A percentile compares a stretch with the other conserved stretches of the same genome.
Evolutionary conservation across 2,113 vertebrate species (phyloP).

Genomic region (Eonycteris spelaea): DNA sequence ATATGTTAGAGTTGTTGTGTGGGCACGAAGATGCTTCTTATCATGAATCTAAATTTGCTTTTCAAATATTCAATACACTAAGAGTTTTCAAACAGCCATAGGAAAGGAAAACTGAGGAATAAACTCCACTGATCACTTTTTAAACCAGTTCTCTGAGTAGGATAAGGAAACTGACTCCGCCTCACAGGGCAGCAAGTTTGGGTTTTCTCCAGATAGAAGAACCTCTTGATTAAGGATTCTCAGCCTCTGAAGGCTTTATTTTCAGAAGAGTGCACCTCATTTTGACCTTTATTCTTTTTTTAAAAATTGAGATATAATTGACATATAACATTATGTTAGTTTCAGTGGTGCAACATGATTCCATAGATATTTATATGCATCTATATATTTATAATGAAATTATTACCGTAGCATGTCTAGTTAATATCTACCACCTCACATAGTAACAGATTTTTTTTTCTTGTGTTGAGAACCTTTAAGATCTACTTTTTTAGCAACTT

Average conservation of each 20-base stretch:
- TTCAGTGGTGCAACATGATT: neutral
- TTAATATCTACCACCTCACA: neutral
- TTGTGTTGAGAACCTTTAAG: neutral
- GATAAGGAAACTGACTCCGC: neutral
- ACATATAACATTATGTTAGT: neutral
- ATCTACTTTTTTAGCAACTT: neutral
- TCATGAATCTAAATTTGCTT: constrained; percentile 7
- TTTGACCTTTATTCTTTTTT: neutral
- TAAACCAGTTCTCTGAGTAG: neutral
- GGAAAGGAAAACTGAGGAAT: constrained; percentile 4
- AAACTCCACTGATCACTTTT: neutral
- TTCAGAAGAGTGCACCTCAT: neutral
- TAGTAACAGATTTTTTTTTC: neutral
- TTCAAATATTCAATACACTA: neutral
- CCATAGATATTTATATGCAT: neutral
- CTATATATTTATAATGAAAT: neutral
- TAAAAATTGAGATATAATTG: neutral
- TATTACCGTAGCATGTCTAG: neutral
- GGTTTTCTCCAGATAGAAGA: neutral
- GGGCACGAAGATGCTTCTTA: neutral
- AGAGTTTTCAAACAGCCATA: constrained; percentile 9
- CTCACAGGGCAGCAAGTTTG: neutral
- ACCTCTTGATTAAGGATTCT: neutral
- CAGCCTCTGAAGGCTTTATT: neutral
- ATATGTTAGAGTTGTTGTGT: neutral